Base-by-base conservation (phyloP, 2,113 vertebrate species). In the Orientallactaga bullata region DNA sequence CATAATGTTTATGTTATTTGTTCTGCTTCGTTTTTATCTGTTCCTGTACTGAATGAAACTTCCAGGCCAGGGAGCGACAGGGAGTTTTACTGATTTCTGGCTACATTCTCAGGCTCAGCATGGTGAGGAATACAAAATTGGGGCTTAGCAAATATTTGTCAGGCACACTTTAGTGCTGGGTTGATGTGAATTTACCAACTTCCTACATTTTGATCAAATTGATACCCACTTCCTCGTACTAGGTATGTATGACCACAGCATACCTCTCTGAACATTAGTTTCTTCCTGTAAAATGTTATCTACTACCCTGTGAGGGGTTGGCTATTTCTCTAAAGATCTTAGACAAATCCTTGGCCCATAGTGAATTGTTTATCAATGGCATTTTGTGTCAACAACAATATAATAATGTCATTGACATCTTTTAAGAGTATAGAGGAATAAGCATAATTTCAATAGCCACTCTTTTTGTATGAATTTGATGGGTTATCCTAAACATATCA, bases 281-380 rank as follows among this genome's bases (percentile, higher is more conserved):
- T 94, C 13, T 94, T 68, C 16, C 23, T 81, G 73, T 68, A 51
- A 96, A 84, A 89, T 63, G 68, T 55, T 30, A 71, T 11, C 58
- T 78, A 69, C 37, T 37, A 42, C 17, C 69, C 24, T 69, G 18
- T 60, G 84, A 87, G 32, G 47, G 80, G 78, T 55, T 73, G 79
- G 30, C 60, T 63, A 42, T 63, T 61, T 81, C 35, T 81, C 18
- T 60, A 74, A 81, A 77, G 18, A 77, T 24, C 51, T 69, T 91
- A 83, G 88, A 90, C 47, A 65, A 78, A 51, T 23, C 35, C 23
- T 85, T n/a, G 76, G 9, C 24, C 63, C 30, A 47, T 47, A 42
- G 55, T 68, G 63, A 93, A 68, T 60, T 87, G 66, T 68, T 96
- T 72, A 65, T 80, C 86, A 68, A 28, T 58, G 35, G 51, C 72